Base-by-base conservation (phyloP, 2,888 invertebrate genomes). In the Brenthis ino region DNA sequence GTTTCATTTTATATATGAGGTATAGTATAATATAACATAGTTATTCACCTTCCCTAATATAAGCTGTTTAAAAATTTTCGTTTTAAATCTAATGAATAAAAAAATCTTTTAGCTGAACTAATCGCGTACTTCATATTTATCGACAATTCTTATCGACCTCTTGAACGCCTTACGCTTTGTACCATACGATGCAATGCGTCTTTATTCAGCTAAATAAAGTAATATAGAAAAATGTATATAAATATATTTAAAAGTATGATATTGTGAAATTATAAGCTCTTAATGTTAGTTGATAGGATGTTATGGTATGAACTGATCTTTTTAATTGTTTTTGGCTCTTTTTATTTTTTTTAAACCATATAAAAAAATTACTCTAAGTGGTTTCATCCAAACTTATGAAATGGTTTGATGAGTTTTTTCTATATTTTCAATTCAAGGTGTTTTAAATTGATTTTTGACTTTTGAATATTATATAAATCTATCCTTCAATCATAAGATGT, bases 161-260 rank as follows among this genome's bases (percentile, higher is more conserved):
- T 67, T 55, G 64, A 56, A 66, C 60, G 72, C 68, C 58, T 64
- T 63, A 64, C 64, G 71, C 66, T 67, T 72, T 67, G 67, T 71
- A 55, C 61, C 50, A 57, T 64, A 58, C 50, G 37, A 61, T 47
- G 53, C 64, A 50, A 28, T 55, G 68, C 56, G 54, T 64, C 16
- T 55, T 51, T 37, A 58, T 66, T 54, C 47, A n/a, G 28, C 48
- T 37, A 37, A 50, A 54, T 56, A 51, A 20, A 56, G 6, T 57
- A 60, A 69, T 54, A 65, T 55, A 66, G 47, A 64, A 33, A 48
- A 53, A 63, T 66, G 50, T 69, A 61, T 66, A 66, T 57, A 68
- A 58, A 64, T 58, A 56, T 37, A 69, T 61, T 50, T 43, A 60
- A 12, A 60, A 20, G n/a, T 48, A 24, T 4, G n/a, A 14, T 51